Conservation (phyloP, 2,113 vertebrate species). For the Caretta caretta region DNA sequence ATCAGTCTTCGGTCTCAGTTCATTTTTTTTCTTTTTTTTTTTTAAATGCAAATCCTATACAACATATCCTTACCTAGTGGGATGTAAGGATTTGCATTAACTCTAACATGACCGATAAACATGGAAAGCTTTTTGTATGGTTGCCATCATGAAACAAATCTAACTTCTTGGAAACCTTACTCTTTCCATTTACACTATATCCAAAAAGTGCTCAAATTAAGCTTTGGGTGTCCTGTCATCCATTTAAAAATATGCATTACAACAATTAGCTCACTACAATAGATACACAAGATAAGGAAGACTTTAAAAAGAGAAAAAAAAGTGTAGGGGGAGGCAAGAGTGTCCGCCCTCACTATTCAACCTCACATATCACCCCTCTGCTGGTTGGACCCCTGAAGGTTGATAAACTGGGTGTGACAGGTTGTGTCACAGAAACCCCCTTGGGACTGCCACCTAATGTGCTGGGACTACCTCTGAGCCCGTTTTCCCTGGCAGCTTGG, state of each 20-base stretch:
- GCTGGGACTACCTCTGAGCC: no score
- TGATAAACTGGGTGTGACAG: background rate
- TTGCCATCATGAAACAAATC: background rate
- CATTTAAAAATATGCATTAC: background rate
- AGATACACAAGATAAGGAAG: background rate
- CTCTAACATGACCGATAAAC: background rate
- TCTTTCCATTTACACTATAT: background rate
- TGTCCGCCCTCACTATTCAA: background rate
- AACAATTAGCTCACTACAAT: background rate
- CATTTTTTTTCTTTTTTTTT: no score
- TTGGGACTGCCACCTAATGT: no score
- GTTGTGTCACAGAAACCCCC: no score
- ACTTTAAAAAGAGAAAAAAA: background rate
- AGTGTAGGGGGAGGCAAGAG: background rate
- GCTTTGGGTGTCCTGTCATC: background rate
- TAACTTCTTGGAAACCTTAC: background rate
- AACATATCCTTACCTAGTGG: background rate
- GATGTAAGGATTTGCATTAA: background rate
- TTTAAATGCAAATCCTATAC: background rate
- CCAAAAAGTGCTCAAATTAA: background rate
- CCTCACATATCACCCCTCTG: background rate
- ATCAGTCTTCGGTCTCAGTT: no score
- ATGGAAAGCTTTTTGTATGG: background rate
- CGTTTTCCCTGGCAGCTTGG: no score
- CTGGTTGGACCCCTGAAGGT: background rate